Base-by-base conservation (phyloP, 2,888 invertebrate genomes). In the Phaonia tiefii region DNA sequence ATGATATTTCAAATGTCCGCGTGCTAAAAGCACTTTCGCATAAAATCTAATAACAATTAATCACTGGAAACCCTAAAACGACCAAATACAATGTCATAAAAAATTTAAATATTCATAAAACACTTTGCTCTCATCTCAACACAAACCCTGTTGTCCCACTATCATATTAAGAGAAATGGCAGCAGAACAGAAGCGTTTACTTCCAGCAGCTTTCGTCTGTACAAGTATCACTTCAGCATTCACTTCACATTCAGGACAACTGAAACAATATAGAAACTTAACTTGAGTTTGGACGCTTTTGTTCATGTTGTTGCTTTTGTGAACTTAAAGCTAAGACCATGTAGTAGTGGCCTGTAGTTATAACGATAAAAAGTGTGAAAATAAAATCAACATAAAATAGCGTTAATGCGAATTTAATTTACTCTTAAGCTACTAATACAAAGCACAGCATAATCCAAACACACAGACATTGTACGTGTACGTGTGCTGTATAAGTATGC, bases 201-300 rank as follows among this genome's bases (percentile, higher is more conserved):
- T 76, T 49, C 65, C 58, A 56, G 69, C 51, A 54, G 25, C 54
- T 78, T 74, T 54, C 60, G n/a, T n/a, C 63, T 78, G 56, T 44
- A 63, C 63, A 44, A 78, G 73, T 69, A 69, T 70, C 78, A 70
- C 73, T 74, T 73, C 44, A 78, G 63, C 15, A 37, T 54, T 54
- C 26, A 73, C 63, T 54, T 54, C 26, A 73, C 54, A 39, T 60
- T 63, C 37, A 31, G 8, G 13, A 56, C 20, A 69, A 46, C 44
- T 60, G 31, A 13, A 54, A 44, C 8, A 74, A 66, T 11, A 51
- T 26, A 17, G 25, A 74, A 67, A 37, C 7, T 44, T n/a, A 44
- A n/a, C 13, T n/a, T 44, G 44, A 44, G 44, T 44, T 10, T 2
- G 13, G 11, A 8, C 22, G 20, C 22, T 1, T 20, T n/a, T 7